Evolutionary conservation across 2,888 invertebrate species (phyloP), one percentile per base, ranked within the genome.

Genomic region (Idaea dimidiata): DNA sequence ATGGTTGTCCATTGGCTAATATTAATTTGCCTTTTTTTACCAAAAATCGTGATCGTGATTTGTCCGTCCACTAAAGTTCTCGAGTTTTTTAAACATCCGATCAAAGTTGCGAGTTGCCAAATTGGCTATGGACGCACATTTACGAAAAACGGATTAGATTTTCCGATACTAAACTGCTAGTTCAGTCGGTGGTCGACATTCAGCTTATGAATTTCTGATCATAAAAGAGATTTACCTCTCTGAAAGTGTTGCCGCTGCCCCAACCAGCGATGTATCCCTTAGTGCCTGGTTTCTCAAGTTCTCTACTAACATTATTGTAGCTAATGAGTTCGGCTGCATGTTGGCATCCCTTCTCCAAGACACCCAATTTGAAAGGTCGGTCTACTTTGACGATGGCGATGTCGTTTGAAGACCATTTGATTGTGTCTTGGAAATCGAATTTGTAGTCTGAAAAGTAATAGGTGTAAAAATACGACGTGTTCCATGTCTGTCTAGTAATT

Each of bases 341-440:
- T 64, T 91, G 84, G 55, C 91, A 92, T 0, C 85, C 89, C 33
- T 79, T 83, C 68, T 92, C 91, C 6, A 54, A 31, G 0, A 87
- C 82, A 2, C 89, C 89, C 0, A 91, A 72, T 68, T 89, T 91
- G 71, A 92, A 91, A 0, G 88, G 82, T 61, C 77, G 88, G 62
- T 91, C 83, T 2, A 91, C 91, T 79, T 88, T 90, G 0, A 92
- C 88, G 43, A 92, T 87, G 0, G 91, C 91, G 57, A 92, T 92
- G 58, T 92, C 91, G 69, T 92, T 92, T 0, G 91, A 87, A 0
- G 91, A 90, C 91, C 91, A 92, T 69, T 91, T 91, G 62, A 89
- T 84, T 63, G 90, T 91, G 74, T 92, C 91, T 87, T 90, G 88
- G 77, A 91, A 91, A 74, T 91, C 91, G 67, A 91, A 92, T 70